These are phyloP conservation scores for Anorthoa munda DNA, from an alignment of 2,888 invertebrate species.

Conservation along the genomic window DNA sequence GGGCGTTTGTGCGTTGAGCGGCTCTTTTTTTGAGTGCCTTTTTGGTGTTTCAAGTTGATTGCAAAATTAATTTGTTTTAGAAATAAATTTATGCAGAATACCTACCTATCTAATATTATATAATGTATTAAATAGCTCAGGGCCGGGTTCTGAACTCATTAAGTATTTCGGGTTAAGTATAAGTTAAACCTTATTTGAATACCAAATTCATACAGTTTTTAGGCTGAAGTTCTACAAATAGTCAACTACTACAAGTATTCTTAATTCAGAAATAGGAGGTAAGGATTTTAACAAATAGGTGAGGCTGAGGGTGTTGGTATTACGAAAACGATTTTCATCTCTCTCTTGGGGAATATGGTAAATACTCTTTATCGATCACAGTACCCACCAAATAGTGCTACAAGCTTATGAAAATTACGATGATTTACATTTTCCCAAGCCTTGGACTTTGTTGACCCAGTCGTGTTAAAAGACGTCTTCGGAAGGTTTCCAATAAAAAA, in stretches of 20 bases:
- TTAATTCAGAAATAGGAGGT: no score
- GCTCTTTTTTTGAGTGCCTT: constrained; percentile 12
- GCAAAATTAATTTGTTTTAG: constrained; percentile 20
- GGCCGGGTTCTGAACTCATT: no score
- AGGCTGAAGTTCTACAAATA: no score
- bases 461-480: constrained; percentile 18
- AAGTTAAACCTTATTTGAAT: no score
- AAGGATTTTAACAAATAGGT: neutral
- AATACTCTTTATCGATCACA: constrained; percentile 20
- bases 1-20: constrained; percentile 19
- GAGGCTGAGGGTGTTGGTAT: neutral
- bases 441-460: constrained; percentile 30
- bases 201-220: no score
- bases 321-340: constrained; percentile 15
- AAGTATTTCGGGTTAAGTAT: no score
- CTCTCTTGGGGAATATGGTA: constrained; percentile 22
- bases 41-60: constrained; percentile 33
- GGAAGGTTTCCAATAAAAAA: constrained; percentile 22
- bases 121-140: neutral
- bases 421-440: constrained; percentile 39
- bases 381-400: neutral
- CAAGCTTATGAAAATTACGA: constrained; percentile 41
- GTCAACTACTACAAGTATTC: no score
- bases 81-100: constrained; percentile 5
- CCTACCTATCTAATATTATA: neutral